These are phyloP conservation scores for Babyrousa celebensis DNA, from an alignment of 2,797 vertebrate genomes.

Conservation along the genomic window DNA sequence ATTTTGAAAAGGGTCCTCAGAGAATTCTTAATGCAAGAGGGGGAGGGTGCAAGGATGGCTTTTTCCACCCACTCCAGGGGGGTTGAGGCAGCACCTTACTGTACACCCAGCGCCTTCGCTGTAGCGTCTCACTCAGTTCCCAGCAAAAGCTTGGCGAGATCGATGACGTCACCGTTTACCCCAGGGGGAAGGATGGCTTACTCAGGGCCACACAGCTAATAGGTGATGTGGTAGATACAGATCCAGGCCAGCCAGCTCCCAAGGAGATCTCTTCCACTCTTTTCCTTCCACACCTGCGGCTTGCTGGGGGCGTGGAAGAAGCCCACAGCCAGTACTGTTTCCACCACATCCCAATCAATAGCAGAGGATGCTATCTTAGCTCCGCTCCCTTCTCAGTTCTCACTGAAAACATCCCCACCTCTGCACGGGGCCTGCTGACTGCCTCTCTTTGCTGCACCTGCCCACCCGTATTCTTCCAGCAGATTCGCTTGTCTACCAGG, in stretches of 20 bases:
- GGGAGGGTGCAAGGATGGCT: not conserved
- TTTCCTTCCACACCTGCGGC: not conserved
- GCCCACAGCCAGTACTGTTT: too few relatives aligned
- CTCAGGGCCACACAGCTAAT: not conserved
- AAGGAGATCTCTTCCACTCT: not conserved
- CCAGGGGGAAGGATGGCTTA: not conserved
- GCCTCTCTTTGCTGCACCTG: not conserved
- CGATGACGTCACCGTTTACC: not conserved
- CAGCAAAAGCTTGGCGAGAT: not conserved
- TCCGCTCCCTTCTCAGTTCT: not conserved
- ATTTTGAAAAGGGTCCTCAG: conserved; percentile 61
- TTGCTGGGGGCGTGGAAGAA: not conserved
- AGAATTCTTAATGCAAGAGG: not conserved
- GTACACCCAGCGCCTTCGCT: fast-evolving
- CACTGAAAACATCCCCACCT: fast-evolving
- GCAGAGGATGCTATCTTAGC: fast-evolving
- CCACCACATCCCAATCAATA: not conserved
- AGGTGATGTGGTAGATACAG: not conserved
- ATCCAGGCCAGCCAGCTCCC: not conserved
- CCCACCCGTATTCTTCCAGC: not conserved
- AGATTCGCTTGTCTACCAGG: not conserved
- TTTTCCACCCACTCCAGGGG: not conserved
- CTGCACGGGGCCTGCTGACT: not conserved
- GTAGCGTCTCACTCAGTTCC: not conserved
- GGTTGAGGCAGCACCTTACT: not conserved